Evolutionary conservation across 2,113 vertebrate species (phyloP).

Genomic region (Typhlomys cinereus): DNA sequence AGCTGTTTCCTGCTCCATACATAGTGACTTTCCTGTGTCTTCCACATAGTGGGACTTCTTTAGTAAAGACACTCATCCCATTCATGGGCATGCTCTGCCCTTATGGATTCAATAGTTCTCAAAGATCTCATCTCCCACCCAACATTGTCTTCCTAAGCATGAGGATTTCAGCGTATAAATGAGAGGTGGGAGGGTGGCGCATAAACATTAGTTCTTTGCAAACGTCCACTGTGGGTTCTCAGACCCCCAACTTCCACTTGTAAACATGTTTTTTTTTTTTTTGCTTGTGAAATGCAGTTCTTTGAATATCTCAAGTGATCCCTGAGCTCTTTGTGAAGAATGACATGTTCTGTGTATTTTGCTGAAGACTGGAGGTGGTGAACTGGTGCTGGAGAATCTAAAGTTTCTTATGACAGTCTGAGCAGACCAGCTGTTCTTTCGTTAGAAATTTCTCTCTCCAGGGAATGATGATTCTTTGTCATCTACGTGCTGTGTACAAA

Average conservation of each 20-base stretch:
- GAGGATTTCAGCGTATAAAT: background rate
- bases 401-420: slow-evolving; percentile 43
- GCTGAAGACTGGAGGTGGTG: slow-evolving; percentile 55
- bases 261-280: slow-evolving; percentile 47
- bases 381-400: slow-evolving; percentile 39
- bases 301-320: slow-evolving; percentile 46
- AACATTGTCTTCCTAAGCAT: background rate
- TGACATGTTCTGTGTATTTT: slow-evolving; percentile 54
- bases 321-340: slow-evolving; percentile 59
- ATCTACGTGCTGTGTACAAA: background rate
- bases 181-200: too few species aligned
- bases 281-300: slow-evolving; percentile 36
- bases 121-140: background rate
- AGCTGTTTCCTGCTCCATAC: background rate
- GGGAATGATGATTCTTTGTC: slow-evolving; percentile 41
- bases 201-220: background rate
- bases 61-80: background rate
- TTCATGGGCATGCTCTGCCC: background rate
- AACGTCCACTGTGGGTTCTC: slow-evolving; percentile 1
- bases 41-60: background rate
- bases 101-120: background rate
- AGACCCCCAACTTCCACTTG: background rate
- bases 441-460: slow-evolving; percentile 9
- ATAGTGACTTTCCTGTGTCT: background rate
- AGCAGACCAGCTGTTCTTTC: slow-evolving; percentile 55